These are phyloP conservation scores for Epirrita christyi DNA, from an alignment of 2,888 invertebrate species.

Conservation along the genomic window DNA sequence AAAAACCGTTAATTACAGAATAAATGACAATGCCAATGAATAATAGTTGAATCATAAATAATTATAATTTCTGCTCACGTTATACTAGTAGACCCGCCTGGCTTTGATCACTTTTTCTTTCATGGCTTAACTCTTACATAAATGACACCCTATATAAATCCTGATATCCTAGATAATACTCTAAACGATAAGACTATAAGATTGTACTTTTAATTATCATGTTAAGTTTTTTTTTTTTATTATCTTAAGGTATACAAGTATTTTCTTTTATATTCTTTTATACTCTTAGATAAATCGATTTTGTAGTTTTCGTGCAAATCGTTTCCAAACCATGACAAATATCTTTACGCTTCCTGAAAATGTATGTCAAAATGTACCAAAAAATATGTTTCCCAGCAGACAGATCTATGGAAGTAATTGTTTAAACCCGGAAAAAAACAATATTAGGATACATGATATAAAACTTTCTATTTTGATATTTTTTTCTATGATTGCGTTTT, in stretches of 20 bases:
- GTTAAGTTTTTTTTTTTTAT: too few species aligned
- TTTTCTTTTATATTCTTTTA: too few species aligned
- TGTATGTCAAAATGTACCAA: too few species aligned
- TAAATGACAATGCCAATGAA: conserved; percentile 18
- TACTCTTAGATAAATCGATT: too few species aligned
- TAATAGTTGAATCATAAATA: conserved; percentile 19
- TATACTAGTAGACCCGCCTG: conserved; percentile 1
- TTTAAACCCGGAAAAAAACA: conserved; percentile 9
- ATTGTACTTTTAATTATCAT: too few species aligned
- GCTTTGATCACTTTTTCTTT: background rate
- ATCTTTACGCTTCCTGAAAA: too few species aligned
- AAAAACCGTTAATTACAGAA: conserved; percentile 26
- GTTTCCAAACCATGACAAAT: too few species aligned
- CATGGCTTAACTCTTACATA: background rate
- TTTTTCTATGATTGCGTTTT: conserved; percentile 32
- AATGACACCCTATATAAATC: too few species aligned
- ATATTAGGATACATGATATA: background rate
- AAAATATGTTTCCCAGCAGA: background rate
- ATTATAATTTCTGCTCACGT: conserved; percentile 4
- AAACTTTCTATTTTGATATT: conserved; percentile 33
- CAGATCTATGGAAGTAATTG: conserved; percentile 9
- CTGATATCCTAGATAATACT: too few species aligned
- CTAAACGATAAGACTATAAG: too few species aligned
- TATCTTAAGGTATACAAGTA: too few species aligned
- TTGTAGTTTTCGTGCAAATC: too few species aligned